A percentile compares a stretch with the other conserved stretches of the same genome.
These are phyloP conservation scores for Corythornis cristatus DNA, from an alignment of 2,113 vertebrate species.

Conservation along the genomic window DNA sequence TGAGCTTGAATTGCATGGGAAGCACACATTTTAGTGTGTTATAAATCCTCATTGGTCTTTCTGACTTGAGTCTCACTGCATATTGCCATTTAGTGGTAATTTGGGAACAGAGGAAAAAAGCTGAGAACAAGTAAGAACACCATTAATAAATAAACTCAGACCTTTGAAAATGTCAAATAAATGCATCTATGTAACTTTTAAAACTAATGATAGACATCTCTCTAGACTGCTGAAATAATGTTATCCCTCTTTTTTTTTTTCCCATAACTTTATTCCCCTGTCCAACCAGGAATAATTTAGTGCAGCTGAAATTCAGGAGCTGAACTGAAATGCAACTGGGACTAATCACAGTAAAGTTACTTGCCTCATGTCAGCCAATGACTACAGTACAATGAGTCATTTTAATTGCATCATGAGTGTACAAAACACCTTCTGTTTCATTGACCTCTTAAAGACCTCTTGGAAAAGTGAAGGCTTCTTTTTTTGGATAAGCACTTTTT, in stretches of 20 bases:
- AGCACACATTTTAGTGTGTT: neutral
- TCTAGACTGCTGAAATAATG: conserved; percentile 1
- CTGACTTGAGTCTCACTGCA: neutral
- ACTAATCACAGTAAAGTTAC: neutral
- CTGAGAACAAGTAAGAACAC: neutral
- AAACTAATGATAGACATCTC: neutral
- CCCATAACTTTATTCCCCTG: neutral
- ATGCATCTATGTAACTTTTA: neutral
- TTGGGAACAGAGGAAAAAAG: neutral
- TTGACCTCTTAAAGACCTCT: neutral
- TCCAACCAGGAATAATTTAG: conserved; percentile 26
- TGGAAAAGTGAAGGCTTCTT: neutral
- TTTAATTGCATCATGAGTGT: conserved; percentile 6
- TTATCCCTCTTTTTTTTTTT: neutral
- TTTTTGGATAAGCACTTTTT: neutral
- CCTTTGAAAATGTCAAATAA: neutral
- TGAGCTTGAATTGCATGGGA: neutral
- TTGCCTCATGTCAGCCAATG: conserved; percentile 1
- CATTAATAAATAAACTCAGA: neutral
- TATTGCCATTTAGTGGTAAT: neutral
- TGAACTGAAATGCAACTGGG: conserved; percentile 17
- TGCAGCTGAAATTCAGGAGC: conserved; percentile 11
- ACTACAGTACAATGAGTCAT: conserved; percentile 10
- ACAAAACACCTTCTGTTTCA: conserved; percentile 31
- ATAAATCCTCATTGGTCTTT: neutral